phyloP scores from a whole-genome alignment of 2,797 vertebrate species.

The Crocodylus rhombifer region DNA sequence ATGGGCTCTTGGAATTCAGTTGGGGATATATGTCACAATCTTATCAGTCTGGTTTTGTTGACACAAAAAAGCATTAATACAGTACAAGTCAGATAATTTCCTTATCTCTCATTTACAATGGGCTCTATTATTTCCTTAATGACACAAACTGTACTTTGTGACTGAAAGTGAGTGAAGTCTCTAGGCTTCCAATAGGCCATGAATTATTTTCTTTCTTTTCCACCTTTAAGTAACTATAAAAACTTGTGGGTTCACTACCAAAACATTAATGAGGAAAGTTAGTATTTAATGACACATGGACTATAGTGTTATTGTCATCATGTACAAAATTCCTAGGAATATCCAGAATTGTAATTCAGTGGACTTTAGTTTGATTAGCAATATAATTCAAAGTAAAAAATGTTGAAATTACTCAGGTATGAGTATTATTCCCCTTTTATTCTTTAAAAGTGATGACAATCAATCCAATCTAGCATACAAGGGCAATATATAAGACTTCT shows the following conservation, averaged over 20 bases:
- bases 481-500: not conserved
- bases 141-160: not conserved
- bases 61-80: not conserved
- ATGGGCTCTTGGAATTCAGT: rapidly evolving
- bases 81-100: not conserved
- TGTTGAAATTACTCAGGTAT: not conserved
- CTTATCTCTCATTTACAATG: not conserved
- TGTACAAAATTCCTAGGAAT: constrained; percentile 1
- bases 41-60: not conserved
- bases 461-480: not conserved
- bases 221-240: not conserved
- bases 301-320: not conserved
- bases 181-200: not conserved
- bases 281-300: not conserved
- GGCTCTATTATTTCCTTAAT: not conserved
- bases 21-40: not conserved
- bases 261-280: not conserved
- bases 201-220: constrained; percentile 9
- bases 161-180: not conserved
- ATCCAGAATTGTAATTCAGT: not conserved
- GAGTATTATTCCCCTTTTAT: not conserved
- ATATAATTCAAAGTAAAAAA: constrained; percentile 19
- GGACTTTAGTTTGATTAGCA: not conserved
- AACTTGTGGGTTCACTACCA: not conserved
- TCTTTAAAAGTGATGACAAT: not conserved